Percentiles rank a stretch among this genome's conserved stretches.
phyloP scores from a whole-genome alignment of 2,113 vertebrate species.

The Prionailurus viverrinus region DNA sequence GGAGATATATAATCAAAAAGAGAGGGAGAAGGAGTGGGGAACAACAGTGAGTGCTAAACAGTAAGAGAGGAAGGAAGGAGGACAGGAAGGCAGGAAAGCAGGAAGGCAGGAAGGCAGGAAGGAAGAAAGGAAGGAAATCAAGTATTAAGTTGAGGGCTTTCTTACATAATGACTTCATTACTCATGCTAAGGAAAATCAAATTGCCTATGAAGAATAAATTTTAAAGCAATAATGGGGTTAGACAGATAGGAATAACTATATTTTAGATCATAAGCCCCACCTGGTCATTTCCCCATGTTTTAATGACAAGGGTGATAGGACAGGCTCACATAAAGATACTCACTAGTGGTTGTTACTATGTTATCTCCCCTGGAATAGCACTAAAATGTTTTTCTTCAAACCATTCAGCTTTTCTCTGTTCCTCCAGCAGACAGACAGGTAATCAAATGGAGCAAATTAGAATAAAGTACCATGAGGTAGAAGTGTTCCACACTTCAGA shows the following conservation, averaged over 20 bases:
- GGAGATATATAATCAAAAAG: no score
- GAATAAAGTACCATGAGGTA: conserved; percentile 78
- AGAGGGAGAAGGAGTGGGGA: rapidly evolving
- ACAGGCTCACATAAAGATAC: conserved; percentile 30
- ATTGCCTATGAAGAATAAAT: not conserved
- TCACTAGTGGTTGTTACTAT: not conserved
- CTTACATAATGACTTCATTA: not conserved
- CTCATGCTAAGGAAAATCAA: not conserved
- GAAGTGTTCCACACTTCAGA: conserved; percentile 79
- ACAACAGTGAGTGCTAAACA: no score
- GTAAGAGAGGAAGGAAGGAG: not conserved
- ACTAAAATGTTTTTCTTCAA: conserved; percentile 51
- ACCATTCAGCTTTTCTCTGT: conserved; percentile 44
- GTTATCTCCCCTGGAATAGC: conserved; percentile 61
- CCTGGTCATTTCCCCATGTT: not conserved
- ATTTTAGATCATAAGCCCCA: not conserved
- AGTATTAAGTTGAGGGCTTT: not conserved
- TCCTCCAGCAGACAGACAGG: conserved; percentile 78
- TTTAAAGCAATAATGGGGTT: not conserved
- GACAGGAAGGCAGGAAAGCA: rapidly evolving
- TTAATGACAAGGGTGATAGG: conserved; percentile 31
- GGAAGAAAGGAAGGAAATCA: not conserved
- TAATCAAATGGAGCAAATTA: conserved; percentile 86
- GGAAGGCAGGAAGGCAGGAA: rapidly evolving
- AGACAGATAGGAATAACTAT: not conserved